A percentile compares a stretch with the other conserved stretches of the same genome.
Evolutionary conservation across 2,888 invertebrate species (phyloP).

Genomic region (Apomyelois bistriatella): DNA sequence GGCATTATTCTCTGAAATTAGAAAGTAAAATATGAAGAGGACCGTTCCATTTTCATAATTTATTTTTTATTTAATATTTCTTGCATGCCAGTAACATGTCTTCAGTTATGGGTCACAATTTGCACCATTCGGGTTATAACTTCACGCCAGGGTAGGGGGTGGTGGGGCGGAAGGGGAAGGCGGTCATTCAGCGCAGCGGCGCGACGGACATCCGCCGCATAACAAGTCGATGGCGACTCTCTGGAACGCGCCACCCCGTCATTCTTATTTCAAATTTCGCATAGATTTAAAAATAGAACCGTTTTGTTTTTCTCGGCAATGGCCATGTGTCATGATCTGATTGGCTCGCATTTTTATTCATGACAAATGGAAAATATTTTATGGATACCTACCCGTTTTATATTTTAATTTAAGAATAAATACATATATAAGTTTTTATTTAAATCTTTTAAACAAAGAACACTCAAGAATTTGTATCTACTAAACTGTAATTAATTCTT

Average conservation of each 20-base stretch:
- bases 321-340: not conserved
- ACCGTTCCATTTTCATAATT: slow-evolving; percentile 34
- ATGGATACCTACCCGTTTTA: too few relatives aligned
- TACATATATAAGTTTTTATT: too few relatives aligned
- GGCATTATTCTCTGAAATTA: not conserved
- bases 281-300: slow-evolving; percentile 54
- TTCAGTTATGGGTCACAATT: slow-evolving; percentile 75
- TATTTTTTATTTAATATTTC: slow-evolving; percentile 39
- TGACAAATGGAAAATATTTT: too few relatives aligned
- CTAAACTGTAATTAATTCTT: too few relatives aligned
- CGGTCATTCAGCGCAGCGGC: slow-evolving; percentile 80
- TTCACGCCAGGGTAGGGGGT: slow-evolving; percentile 45
- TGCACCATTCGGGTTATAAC: slow-evolving; percentile 72
- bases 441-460: too few relatives aligned
- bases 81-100: slow-evolving; percentile 56
- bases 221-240: slow-evolving; percentile 77
- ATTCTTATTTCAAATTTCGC: slow-evolving; percentile 68
- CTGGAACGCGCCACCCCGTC: slow-evolving; percentile 45
- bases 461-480: too few relatives aligned
- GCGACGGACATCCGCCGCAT: slow-evolving; percentile 80
- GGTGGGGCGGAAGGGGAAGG: slow-evolving; percentile 70
- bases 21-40: slow-evolving; percentile 11
- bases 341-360: not conserved
- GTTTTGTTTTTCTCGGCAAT: slow-evolving; percentile 25
- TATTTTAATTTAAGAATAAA: too few relatives aligned